Conservation (phyloP, 2,113 vertebrate genomes). For the Microcebus griseorufus region DNA sequence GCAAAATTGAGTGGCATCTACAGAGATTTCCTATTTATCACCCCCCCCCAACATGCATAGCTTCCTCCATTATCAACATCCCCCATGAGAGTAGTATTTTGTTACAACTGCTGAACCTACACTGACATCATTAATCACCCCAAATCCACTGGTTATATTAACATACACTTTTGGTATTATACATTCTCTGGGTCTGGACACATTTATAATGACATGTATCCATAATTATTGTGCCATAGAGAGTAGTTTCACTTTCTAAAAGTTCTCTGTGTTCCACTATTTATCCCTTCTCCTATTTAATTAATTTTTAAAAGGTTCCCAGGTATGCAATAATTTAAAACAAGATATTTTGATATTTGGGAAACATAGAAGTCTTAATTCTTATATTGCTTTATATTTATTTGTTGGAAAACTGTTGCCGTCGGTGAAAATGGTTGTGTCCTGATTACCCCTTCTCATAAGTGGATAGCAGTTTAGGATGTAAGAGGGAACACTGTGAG, state of each 20-base stretch:
- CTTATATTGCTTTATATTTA: not conserved
- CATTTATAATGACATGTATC: not conserved
- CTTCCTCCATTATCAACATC: not conserved
- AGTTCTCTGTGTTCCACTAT: not conserved
- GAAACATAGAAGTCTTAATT: not conserved
- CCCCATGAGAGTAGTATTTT: not conserved
- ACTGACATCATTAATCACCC: not conserved
- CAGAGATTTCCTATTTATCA: not conserved
- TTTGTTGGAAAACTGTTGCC: not conserved
- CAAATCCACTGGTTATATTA: not conserved
- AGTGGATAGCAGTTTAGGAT: not conserved
- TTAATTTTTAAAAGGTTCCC: not conserved
- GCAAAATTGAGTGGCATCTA: not conserved
- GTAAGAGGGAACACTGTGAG: not conserved
- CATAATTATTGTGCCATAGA: not conserved
- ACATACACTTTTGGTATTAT: not conserved
- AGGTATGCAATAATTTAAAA: slow-evolving; percentile 43
- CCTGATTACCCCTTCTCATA: slow-evolving; percentile 29
- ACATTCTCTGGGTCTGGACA: not conserved
- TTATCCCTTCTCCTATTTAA: not conserved
- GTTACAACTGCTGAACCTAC: not conserved
- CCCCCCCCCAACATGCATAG: not conserved
- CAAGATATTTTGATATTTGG: slow-evolving; percentile 59
- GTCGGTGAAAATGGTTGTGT: slow-evolving; percentile 28
- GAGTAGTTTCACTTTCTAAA: not conserved